phyloP scores from a whole-genome alignment of 2,797 vertebrate species.

The Petrocephalus sullivani region DNA sequence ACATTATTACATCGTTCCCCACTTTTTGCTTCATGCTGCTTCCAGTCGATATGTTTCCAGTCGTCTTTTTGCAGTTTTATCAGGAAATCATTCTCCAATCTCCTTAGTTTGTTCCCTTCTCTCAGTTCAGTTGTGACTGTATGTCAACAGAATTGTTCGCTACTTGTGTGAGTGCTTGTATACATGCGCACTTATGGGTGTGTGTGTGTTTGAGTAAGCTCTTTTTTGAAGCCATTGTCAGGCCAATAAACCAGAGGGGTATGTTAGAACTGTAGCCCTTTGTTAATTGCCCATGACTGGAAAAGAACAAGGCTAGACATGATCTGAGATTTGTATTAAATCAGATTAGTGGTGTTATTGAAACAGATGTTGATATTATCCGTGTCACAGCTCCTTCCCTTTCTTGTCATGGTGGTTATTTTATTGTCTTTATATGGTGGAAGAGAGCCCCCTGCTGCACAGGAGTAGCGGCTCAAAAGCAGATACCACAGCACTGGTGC shows the following conservation, averaged over 20 bases:
- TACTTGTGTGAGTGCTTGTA: background rate
- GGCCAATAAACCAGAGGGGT: background rate
- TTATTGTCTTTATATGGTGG: background rate
- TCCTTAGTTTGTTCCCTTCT: background rate
- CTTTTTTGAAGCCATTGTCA: background rate
- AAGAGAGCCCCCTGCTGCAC: constrained; percentile 15
- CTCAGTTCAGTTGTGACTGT: background rate
- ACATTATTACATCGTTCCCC: constrained; percentile 20
- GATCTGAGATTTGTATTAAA: constrained; percentile 16
- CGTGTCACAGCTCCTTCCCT: background rate
- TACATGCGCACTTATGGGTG: background rate
- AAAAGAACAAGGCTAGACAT: constrained; percentile 17
- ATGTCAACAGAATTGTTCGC: background rate
- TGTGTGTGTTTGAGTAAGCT: background rate
- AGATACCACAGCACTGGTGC: background rate
- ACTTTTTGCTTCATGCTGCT: background rate
- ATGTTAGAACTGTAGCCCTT: background rate
- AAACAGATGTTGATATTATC: constrained; percentile 20
- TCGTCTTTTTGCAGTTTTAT: background rate
- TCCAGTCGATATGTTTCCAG: background rate
- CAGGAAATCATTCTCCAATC: background rate
- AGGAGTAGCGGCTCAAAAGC: background rate
- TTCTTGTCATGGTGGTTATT: background rate
- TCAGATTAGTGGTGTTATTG: constrained; percentile 21
- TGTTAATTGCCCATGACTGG: background rate